Evolutionary conservation across 2,888 invertebrate genomes (phyloP).

Genomic region (Drosophila cognata): DNA sequence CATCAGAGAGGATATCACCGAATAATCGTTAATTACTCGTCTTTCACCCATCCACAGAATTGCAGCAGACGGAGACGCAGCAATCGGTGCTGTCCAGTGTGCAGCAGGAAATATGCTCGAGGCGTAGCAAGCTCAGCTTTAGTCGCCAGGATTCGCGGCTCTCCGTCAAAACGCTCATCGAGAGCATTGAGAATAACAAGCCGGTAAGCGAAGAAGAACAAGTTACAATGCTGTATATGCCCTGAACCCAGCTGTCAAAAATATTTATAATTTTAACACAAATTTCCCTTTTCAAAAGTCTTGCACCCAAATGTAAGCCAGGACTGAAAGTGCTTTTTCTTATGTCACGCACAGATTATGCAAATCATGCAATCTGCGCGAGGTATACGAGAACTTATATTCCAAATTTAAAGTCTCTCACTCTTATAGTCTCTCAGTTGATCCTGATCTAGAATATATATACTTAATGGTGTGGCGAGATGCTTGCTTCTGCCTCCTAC

Average conservation of each 20-base stretch:
- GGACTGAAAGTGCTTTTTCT: neutral
- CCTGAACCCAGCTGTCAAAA: neutral
- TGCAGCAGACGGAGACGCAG: constrained; percentile 85
- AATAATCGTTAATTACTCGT: neutral
- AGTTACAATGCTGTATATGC: neutral
- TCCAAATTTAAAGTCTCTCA: neutral
- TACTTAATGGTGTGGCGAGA: neutral
- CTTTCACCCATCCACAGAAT: constrained; percentile 48
- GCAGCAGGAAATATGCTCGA: constrained; percentile 87
- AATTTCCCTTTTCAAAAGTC: neutral
- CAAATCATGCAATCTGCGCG: neutral
- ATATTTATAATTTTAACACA: neutral
- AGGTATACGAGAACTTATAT: neutral
- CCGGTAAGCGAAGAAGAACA: constrained; percentile 86
- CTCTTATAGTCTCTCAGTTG: neutral
- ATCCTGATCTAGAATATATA: neutral
- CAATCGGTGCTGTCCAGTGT: constrained; percentile 86
- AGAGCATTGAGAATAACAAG: constrained; percentile 95
- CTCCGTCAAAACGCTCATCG: constrained; percentile 95
- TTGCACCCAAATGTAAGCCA: neutral
- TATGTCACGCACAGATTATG: neutral
- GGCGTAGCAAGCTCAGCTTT: constrained; percentile 86
- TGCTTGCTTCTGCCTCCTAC: neutral
- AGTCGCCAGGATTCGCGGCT: constrained; percentile 89
- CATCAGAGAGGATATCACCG: neutral